Base-by-base conservation (phyloP, 2,113 vertebrate genomes). In the Chionis minor region DNA sequence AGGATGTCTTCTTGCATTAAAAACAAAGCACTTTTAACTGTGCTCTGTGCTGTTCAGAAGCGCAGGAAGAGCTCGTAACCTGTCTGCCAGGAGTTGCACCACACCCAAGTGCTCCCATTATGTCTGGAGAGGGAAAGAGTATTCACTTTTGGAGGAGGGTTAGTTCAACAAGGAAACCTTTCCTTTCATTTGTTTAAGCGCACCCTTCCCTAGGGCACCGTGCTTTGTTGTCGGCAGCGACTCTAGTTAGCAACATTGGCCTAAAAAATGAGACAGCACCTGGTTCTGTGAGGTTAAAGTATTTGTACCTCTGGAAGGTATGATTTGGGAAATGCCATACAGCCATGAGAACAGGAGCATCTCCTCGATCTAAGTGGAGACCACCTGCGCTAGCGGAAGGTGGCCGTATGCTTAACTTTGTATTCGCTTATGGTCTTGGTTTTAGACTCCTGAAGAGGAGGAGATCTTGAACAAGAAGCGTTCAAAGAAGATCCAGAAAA, bases 401-500 rank as follows among this genome's bases (percentile, higher is more conserved):
- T 63, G 19, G 14, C 33, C 14, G 1, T 19, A 15, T 58, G 21
- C n/a, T 78, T 67, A 63, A 91, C 32, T 42, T 32, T 49, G 7
- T 26, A 69, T 42, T 83, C 1, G 18, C 16, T 55, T 47, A 8
- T 7, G 24, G 9, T 44, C 61, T 92, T 75, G 32, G 51, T 94
- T 90, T 24, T 86, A 99, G 99, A 99, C 99, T 81, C 99, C 99
- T 51, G 99, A 99, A 73, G 99, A 99, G 89, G 99, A 99, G 77
- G 99, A 99, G 74, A 98, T 99, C 81, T 97, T 99, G 94, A 99
- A 99, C 97, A 99, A 99, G 98, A 99, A 99, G 69, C 98, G 99
- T 86, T 99, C 99, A n/a, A 99, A 99, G 98, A 99, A 99, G 97
- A 99, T 99, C 93, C 99, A 99, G 97, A 99, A 99, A 96, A 99